phyloP scores from a whole-genome alignment of 1,140 invertebrate genomes.

The Drosophila saltans region DNA sequence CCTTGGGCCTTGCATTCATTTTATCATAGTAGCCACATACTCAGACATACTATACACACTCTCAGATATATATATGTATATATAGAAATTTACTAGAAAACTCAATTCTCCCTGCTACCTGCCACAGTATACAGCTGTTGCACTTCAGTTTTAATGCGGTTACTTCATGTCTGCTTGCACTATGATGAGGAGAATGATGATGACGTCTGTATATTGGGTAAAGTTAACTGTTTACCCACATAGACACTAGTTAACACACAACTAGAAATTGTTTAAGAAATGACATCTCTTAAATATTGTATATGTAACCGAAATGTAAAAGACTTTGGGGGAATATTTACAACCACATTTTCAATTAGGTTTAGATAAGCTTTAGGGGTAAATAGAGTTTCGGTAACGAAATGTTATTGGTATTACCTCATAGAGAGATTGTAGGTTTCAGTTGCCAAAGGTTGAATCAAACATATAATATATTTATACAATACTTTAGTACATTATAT shows the following conservation, averaged over 20 bases:
- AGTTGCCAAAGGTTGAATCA: too few relatives aligned
- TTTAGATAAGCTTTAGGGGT: too few relatives aligned
- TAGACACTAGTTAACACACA: neutral
- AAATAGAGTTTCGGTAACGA: too few relatives aligned
- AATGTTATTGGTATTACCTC: too few relatives aligned
- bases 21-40: neutral
- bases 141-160: constrained; percentile 6
- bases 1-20: neutral
- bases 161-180: neutral
- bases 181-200: neutral
- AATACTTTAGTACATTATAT: too few relatives aligned
- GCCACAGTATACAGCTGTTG: neutral
- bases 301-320: neutral
- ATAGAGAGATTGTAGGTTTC: too few relatives aligned
- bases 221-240: neutral
- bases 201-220: neutral
- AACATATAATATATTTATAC: too few relatives aligned
- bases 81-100: constrained; percentile 2
- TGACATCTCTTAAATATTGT: neutral
- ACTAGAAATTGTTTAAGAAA: constrained; percentile 1
- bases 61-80: neutral
- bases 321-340: neutral
- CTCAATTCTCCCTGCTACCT: neutral
- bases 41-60: neutral
- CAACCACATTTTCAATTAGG: neutral